Evolutionary conservation across 2,113 vertebrate genomes (phyloP).

Genomic region (Pseudorasbora parva): DNA sequence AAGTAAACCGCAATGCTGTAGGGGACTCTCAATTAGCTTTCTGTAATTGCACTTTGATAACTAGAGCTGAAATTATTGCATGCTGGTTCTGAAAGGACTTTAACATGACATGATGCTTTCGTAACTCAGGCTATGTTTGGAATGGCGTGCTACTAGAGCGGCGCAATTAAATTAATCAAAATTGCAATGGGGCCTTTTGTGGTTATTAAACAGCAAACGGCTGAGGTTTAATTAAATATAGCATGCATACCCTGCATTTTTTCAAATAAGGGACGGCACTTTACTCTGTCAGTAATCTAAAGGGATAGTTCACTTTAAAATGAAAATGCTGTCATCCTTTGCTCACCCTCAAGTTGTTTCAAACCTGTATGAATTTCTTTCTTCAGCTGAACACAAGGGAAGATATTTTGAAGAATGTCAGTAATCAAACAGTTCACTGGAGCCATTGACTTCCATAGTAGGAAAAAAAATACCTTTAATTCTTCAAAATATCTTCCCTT

Average conservation of each 20-base stretch:
- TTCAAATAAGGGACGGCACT: background rate
- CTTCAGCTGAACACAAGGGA: too few relatives aligned
- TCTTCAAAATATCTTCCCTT: too few relatives aligned
- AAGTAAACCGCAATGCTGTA: background rate
- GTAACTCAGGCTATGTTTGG: background rate
- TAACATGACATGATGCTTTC: background rate
- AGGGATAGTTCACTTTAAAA: too few relatives aligned
- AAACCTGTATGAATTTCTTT: too few relatives aligned
- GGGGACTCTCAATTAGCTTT: background rate
- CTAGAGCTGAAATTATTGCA: background rate
- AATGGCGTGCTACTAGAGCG: background rate
- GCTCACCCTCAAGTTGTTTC: too few relatives aligned
- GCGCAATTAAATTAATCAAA: background rate
- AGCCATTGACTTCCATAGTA: too few relatives aligned
- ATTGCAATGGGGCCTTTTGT: background rate
- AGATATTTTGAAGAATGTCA: too few relatives aligned
- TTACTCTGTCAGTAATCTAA: background rate
- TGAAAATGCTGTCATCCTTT: too few relatives aligned
- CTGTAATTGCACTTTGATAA: slow-evolving; percentile 6
- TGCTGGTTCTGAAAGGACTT: background rate
- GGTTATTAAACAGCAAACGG: slow-evolving; percentile 9
- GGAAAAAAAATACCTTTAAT: too few relatives aligned
- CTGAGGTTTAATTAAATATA: background rate
- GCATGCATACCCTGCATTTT: background rate
- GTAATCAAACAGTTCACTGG: too few relatives aligned